Conservation (phyloP, 64 coral and sea anemone genomes). For the Exaiptasia diaphana region DNA sequence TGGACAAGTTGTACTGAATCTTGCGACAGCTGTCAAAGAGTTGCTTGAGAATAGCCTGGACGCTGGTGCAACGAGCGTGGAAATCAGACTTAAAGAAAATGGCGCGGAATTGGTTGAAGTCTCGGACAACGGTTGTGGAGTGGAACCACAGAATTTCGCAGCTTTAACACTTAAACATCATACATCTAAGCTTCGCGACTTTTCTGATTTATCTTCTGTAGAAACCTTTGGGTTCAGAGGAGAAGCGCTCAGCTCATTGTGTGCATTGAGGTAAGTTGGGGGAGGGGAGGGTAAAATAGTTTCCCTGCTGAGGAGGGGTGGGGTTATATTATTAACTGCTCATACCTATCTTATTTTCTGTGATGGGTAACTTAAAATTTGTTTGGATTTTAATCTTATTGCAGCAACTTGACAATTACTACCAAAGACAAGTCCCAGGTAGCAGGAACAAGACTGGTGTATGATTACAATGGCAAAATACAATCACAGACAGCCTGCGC, state of each 20-base stretch:
- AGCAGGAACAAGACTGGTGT: constrained; percentile 78
- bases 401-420: constrained; percentile 69
- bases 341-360: background rate
- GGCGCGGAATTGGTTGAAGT: constrained; percentile 84
- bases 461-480: constrained; percentile 95
- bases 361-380: background rate
- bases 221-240: constrained; percentile 98
- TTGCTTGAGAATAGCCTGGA: constrained; percentile 94
- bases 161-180: constrained; percentile 88
- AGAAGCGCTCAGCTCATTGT: constrained; percentile 90
- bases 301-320: too few species aligned
- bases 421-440: constrained; percentile 76
- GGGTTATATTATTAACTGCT: background rate
- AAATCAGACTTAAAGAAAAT: constrained; percentile 79
- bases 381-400: background rate
- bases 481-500: constrained; percentile 59
- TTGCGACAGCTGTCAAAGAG: constrained; percentile 96
- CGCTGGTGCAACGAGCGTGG: constrained; percentile 81
- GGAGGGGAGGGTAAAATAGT: background rate
- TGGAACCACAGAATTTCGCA: constrained; percentile 86
- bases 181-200: constrained; percentile 87
- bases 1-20: constrained; percentile 87
- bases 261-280: constrained; percentile 79
- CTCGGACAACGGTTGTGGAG: constrained; percentile 79
- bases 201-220: constrained; percentile 83